These are phyloP conservation scores for Cactoblastis cactorum DNA, from an alignment of 2,888 invertebrate genomes.

Conservation along the genomic window DNA sequence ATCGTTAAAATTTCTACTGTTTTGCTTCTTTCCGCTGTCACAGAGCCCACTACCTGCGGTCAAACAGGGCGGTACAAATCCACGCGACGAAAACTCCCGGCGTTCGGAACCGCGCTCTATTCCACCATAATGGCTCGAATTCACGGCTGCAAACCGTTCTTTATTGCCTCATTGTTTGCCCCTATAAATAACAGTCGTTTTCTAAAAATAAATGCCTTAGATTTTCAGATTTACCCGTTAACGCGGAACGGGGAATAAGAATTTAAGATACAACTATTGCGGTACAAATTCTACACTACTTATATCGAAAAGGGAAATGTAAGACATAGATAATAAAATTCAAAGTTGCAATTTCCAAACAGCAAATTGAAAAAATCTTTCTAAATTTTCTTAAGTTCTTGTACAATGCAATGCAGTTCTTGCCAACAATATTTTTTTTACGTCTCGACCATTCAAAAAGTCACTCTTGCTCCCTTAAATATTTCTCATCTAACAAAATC, in stretches of 20 bases:
- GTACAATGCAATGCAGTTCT: no score
- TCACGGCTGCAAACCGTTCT: slow-evolving; percentile 27
- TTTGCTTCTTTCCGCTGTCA: slow-evolving; percentile 17
- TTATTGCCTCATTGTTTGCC: slow-evolving; percentile 11
- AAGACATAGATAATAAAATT: no score
- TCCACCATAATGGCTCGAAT: slow-evolving; percentile 45
- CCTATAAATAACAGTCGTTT: slow-evolving; percentile 6
- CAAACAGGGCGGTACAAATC: slow-evolving; percentile 49
- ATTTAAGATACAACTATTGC: not conserved
- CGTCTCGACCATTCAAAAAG: no score
- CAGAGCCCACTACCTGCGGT: slow-evolving; percentile 35
- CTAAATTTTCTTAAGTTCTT: no score
- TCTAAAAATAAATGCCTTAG: slow-evolving; percentile 10
- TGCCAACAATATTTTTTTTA: no score
- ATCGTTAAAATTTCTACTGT: not conserved
- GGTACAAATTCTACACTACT: no score
- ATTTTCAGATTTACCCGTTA: not conserved
- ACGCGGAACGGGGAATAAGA: not conserved
- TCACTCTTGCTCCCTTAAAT: not conserved
- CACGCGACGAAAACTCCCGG: slow-evolving; percentile 43
- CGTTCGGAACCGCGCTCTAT: slow-evolving; percentile 38
- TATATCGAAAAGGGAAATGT: no score
- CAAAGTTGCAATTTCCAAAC: no score
- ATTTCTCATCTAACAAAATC: not conserved
- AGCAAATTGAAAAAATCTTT: no score